phyloP scores from a whole-genome alignment of 2,113 vertebrate genomes.

The Romanogobio albipinnatus region DNA sequence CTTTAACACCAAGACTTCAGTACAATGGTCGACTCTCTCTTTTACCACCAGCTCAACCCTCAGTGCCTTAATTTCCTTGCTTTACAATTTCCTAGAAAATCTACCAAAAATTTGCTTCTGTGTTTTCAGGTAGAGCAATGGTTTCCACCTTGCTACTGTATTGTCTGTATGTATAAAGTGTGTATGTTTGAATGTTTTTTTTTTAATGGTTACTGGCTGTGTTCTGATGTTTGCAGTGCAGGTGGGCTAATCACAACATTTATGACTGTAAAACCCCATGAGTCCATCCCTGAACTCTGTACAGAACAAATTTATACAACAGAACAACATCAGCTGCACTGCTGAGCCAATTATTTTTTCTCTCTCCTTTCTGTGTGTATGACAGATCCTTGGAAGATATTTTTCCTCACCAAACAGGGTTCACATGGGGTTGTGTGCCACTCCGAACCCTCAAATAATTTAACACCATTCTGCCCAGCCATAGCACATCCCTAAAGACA shows the following conservation, averaged over 20 bases:
- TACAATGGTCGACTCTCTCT: too few relatives aligned
- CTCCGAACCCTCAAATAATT: constrained; percentile 67
- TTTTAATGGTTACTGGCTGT: background rate
- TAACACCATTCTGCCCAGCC: constrained; percentile 69
- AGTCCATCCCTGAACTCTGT: background rate
- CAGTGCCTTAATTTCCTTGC: too few relatives aligned
- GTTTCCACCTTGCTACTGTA: background rate
- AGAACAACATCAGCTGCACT: constrained; percentile 47
- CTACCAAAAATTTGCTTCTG: background rate
- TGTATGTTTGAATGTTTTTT: background rate
- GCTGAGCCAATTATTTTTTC: constrained; percentile 45
- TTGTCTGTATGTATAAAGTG: background rate
- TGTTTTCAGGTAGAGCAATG: background rate
- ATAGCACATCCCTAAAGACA: constrained; percentile 78
- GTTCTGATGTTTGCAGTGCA: background rate
- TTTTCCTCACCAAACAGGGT: constrained; percentile 58
- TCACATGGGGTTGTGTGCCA: constrained; percentile 60
- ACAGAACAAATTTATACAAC: constrained; percentile 33
- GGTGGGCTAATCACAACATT: background rate
- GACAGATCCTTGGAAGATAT: constrained; percentile 21
- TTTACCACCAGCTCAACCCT: too few relatives aligned
- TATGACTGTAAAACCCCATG: constrained; percentile 10
- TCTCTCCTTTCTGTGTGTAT: constrained; percentile 25
- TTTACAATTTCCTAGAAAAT: too few relatives aligned
- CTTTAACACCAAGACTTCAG: too few relatives aligned